These are phyloP conservation scores for Plumapathes pennacea DNA, from an alignment of 92 coral and sea anemone genomes.

Conservation along the genomic window DNA sequence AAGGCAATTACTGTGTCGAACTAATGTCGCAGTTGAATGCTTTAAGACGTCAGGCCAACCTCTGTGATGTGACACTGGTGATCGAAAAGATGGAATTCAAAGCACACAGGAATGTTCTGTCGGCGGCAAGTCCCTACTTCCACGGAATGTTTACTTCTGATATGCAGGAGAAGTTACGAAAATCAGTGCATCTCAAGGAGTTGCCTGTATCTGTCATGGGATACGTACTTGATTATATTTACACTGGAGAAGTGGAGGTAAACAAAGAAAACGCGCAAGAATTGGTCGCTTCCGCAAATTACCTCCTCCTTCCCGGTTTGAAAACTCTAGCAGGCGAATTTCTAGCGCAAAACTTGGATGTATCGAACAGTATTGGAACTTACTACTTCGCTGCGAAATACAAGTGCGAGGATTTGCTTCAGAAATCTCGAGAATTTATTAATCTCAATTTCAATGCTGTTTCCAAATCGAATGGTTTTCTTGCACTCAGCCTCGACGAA, in stretches of 20 bases:
- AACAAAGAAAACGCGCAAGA: constrained; percentile 60
- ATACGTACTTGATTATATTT: constrained; percentile 54
- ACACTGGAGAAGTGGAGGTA: constrained; percentile 49
- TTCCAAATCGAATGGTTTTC: constrained; percentile 54
- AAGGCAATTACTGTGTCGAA: too few species aligned
- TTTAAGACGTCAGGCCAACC: too few species aligned
- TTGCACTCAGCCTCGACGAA: constrained; percentile 44
- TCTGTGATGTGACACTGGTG: constrained; percentile 69
- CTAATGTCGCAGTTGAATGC: too few species aligned
- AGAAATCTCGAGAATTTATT: constrained; percentile 58
- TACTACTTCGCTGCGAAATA: constrained; percentile 59
- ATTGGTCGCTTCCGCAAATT: constrained; percentile 67
- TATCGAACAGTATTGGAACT: constrained; percentile 74
- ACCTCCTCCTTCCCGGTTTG: constrained; percentile 62
- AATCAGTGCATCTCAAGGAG: constrained; percentile 30
- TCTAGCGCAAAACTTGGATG: constrained; percentile 62
- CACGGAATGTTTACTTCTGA: constrained; percentile 77
- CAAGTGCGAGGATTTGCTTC: constrained; percentile 59
- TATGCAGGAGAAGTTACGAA: constrained; percentile 55
- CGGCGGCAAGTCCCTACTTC: constrained; percentile 78
- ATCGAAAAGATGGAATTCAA: constrained; percentile 49
- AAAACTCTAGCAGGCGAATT: constrained; percentile 71
- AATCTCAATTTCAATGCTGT: constrained; percentile 64
- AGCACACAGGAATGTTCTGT: constrained; percentile 64
- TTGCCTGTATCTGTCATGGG: constrained; percentile 48